A percentile compares a stretch with the other conserved stretches of the same genome.
Conservation (phyloP, 37 sponge, comb jelly and placozoan genomes). For the Spongilla lacustris region DNA sequence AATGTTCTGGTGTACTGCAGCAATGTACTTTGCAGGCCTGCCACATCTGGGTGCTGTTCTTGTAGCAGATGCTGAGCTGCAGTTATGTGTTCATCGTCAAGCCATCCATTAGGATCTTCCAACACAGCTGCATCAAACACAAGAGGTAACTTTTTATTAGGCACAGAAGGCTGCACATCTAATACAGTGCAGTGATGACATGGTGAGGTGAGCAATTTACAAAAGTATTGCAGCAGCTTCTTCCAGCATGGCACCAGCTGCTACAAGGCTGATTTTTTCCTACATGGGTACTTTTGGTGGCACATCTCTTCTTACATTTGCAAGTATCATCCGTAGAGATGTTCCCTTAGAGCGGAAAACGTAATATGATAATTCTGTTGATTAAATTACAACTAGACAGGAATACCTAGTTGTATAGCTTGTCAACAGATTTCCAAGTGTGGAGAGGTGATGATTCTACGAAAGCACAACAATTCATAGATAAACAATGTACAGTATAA, state of each 20-base stretch:
- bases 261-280: slow-evolving; percentile 1
- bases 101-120: not conserved
- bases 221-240: not conserved
- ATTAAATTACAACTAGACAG: not conserved
- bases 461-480: not conserved
- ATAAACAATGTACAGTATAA: not conserved
- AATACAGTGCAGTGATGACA: not conserved
- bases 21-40: not conserved
- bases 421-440: not conserved
- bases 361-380: not conserved
- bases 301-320: not conserved
- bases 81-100: not conserved
- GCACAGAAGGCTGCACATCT: not conserved
- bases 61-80: not conserved
- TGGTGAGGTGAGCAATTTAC: not conserved
- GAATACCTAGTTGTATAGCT: slow-evolving; percentile 1
- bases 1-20: slow-evolving; percentile 1
- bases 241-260: slow-evolving; percentile 1
- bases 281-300: not conserved
- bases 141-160: not conserved
- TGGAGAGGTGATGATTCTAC: not conserved
- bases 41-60: slow-evolving; percentile 1
- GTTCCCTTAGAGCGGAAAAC: not conserved
- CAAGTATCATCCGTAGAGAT: not conserved
- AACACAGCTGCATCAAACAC: slow-evolving; percentile 1